Evolutionary conservation across 2,888 invertebrate genomes (phyloP), one percentile per base, ranked within the genome.

Genomic region (Erynnis tages): DNA sequence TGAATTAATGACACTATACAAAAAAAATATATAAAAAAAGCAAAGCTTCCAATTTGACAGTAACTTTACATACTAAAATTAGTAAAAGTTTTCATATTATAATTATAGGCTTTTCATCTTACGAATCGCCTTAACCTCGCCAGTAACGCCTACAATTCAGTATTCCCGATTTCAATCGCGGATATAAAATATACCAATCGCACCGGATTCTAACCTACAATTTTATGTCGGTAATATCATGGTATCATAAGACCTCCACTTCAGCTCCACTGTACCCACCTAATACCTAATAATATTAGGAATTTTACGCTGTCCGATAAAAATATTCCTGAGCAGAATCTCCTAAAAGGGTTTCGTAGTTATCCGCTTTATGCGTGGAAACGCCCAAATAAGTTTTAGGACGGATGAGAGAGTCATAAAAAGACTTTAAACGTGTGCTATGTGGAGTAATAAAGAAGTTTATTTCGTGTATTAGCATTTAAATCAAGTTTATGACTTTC

Each of bases 291-390:
- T 43, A 35, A 29, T 35, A 37, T 43, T 37, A 35, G 19, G 35
- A 50, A 37, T 50, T 50, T 50, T 50, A 50, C 50, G 43, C 35
- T 35, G 14, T 37, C 25, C 34, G 29, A 50, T 50, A 50, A 50
- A 50, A 50, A 50, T 50, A 50, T 43, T 35, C 43, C 29, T 29
- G 27, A 37, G 50, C 21, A 45, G 25, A 16, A 45, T 45, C 17
- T 50, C 43, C 43, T 50, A 50, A 50, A 44, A 50, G 50, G 50
- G 50, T 43, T 50, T 35, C 50, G 50, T 50, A 50, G 41, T 54
- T 44, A 49, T 14, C 23, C 53, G 32, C 30, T 41, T 48, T 50
- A 54, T 43, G 35, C 35, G 43, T 43, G 43, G 35, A 50, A 50
- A 29, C 25, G 34, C 35, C 35, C 50, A 50, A 50, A 50, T 50